Conservation (phyloP, 2,113 vertebrate genomes). For the Athene noctua region DNA sequence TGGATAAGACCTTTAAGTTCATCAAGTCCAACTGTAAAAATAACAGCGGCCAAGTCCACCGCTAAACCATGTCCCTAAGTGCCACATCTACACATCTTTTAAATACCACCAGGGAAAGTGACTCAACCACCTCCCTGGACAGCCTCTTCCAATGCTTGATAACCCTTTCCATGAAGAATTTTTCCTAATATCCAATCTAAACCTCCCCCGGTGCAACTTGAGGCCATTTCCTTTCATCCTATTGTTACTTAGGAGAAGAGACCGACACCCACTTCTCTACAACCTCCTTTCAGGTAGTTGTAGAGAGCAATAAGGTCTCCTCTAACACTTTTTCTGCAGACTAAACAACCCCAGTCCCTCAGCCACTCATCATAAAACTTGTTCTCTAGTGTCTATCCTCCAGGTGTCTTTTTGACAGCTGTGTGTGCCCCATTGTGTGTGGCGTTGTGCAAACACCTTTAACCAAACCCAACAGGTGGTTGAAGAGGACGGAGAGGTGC, state of each 20-base stretch:
- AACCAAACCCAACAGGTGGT: not conserved
- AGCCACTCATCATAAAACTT: not conserved
- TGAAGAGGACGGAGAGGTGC: not conserved
- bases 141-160: not conserved
- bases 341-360: not conserved
- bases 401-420: not conserved
- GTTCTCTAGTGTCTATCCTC: not conserved
- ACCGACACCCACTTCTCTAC: fast-evolving
- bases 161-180: not conserved
- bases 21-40: not conserved
- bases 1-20: not conserved
- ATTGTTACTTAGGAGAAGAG: not conserved
- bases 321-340: not conserved
- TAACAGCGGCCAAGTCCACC: not conserved
- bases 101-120: not conserved
- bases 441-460: not conserved
- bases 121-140: not conserved
- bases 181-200: not conserved
- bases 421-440: not conserved
- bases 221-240: not conserved
- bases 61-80: not conserved
- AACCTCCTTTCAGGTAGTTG: not conserved
- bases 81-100: not conserved
- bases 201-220: not conserved
- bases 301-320: not conserved